Percentiles rank a stretch among this genome's conserved stretches.
Conservation (phyloP, 2,113 vertebrate species). For the Bufo gargarizans region DNA sequence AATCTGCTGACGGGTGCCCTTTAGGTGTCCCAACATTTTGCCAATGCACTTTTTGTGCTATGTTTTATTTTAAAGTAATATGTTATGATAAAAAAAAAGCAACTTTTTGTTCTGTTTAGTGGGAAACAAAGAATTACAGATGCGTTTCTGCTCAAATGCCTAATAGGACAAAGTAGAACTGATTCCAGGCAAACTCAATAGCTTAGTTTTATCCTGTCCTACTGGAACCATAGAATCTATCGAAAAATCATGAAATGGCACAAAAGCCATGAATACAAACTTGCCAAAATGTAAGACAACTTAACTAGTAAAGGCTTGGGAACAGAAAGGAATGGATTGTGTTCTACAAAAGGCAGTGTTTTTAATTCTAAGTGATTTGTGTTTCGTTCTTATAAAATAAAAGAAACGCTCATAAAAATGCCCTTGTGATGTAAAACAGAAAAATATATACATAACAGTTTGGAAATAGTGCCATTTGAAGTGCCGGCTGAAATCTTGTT, state of each 20-base stretch:
- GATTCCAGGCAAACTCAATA: not conserved
- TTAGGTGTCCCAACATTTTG: too few relatives aligned
- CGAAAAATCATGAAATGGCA: not conserved
- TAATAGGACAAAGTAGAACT: not conserved
- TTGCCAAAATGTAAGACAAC: constrained; percentile 31
- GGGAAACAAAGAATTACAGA: not conserved
- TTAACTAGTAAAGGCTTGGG: constrained; percentile 24
- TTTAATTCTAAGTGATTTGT: constrained; percentile 19
- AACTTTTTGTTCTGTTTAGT: not conserved
- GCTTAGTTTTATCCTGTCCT: not conserved
- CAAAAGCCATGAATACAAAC: not conserved
- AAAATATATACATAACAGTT: constrained; percentile 30
- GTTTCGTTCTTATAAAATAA: constrained; percentile 3
- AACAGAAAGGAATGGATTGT: constrained; percentile 9
- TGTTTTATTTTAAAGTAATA: not conserved
- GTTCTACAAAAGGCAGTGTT: not conserved
- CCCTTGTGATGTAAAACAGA: not conserved
- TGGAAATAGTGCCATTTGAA: constrained; percentile 20
- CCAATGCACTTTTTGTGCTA: too few relatives aligned
- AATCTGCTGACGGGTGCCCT: too few relatives aligned
- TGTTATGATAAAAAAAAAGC: not conserved
- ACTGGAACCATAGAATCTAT: not conserved
- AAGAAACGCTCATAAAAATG: constrained; percentile 15
- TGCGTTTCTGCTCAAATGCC: not conserved
- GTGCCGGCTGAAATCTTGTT: not conserved